phyloP scores from a whole-genome alignment of 2,888 invertebrate species.

The Nezara viridula region DNA sequence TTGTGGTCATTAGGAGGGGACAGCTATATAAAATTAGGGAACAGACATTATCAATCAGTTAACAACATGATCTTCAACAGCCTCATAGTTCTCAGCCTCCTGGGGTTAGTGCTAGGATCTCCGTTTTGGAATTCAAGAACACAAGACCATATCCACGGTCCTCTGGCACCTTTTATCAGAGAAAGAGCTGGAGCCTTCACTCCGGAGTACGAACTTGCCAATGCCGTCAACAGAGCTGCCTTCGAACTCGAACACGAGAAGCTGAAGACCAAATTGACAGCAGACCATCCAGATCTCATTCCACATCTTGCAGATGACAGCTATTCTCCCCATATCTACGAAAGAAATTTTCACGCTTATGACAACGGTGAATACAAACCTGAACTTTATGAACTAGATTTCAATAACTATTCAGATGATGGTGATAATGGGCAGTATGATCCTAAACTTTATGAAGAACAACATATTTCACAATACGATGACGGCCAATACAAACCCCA shows the following conservation, averaged over 20 bases:
- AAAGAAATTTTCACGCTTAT: neutral
- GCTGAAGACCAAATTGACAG: neutral
- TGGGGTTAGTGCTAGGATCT: neutral
- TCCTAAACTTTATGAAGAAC: neutral
- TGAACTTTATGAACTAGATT: neutral
- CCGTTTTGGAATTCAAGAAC: neutral
- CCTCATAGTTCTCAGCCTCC: neutral
- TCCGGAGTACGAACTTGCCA: neutral
- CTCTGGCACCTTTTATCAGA: neutral
- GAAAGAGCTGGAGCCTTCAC: neutral
- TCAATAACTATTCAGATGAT: neutral
- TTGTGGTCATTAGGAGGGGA: neutral
- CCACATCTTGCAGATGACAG: constrained; percentile 71
- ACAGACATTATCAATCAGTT: neutral
- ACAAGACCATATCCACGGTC: neutral
- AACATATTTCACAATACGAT: neutral
- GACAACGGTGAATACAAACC: neutral
- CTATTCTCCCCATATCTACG: neutral
- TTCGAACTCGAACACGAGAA: neutral
- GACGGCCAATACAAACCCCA: constrained; percentile 7
- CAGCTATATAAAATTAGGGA: constrained; percentile 19
- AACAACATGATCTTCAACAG: constrained; percentile 16
- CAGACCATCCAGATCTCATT: constrained; percentile 69
- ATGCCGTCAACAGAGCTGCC: constrained; percentile 67
- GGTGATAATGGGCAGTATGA: neutral